A percentile compares a stretch with the other conserved stretches of the same genome.
phyloP scores from a whole-genome alignment of 2,113 vertebrate genomes.

The Columba livia region DNA sequence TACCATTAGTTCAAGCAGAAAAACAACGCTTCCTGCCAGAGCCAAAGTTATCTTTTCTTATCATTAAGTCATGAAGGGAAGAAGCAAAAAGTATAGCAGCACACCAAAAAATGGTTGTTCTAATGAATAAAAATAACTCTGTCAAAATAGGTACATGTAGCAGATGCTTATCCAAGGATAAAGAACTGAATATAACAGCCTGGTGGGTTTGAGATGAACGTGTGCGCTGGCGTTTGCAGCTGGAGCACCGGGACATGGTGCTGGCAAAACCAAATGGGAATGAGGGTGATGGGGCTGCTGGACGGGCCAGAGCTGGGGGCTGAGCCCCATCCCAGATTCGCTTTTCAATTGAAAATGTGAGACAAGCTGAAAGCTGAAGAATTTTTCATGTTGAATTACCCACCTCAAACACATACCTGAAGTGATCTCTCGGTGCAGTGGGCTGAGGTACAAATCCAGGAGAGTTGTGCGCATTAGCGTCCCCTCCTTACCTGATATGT shows the following conservation, averaged over 20 bases:
- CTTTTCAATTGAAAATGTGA: too few species aligned
- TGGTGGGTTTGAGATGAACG: neutral
- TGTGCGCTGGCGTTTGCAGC: neutral
- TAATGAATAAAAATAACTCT: neutral
- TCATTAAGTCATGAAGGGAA: neutral
- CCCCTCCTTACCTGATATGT: constrained; percentile 63
- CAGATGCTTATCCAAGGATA: neutral
- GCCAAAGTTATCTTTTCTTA: constrained; percentile 6
- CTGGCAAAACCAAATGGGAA: too few species aligned
- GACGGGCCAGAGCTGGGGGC: too few species aligned
- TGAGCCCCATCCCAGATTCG: too few species aligned
- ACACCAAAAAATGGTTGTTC: neutral
- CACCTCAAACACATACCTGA: neutral
- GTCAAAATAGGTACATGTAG: neutral
- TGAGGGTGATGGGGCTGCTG: too few species aligned
- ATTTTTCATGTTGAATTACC: too few species aligned
- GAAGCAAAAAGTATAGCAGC: neutral
- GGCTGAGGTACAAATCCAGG: neutral
- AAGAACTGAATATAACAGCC: neutral
- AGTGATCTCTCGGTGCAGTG: too few species aligned
- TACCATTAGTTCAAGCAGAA: constrained; percentile 7
- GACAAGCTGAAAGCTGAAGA: too few species aligned
- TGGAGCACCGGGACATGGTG: neutral
- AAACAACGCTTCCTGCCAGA: constrained; percentile 1
- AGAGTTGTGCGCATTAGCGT: fast-evolving